phyloP scores from a whole-genome alignment of 2,797 vertebrate species.

The Pelobates cultripes region DNA sequence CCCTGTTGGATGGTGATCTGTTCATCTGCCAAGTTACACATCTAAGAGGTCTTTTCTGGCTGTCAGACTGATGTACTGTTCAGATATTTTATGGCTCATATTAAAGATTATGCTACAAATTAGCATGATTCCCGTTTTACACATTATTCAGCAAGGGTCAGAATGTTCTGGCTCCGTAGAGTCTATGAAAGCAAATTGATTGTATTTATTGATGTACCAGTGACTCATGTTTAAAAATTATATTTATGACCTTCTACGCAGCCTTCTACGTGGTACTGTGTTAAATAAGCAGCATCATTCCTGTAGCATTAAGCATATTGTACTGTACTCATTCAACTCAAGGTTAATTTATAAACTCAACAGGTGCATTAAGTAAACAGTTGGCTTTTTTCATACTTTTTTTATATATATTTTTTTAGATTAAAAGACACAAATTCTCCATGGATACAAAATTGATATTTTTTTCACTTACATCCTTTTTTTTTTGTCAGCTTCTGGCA shows the following conservation, averaged over 20 bases:
- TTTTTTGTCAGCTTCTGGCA: no score
- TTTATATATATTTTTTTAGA: no score
- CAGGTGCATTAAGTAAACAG: no score
- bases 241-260: constrained; percentile 10
- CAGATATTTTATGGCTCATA: neutral
- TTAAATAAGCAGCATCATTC: constrained; percentile 14
- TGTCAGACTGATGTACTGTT: neutral
- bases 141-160: constrained; percentile 22
- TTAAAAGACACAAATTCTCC: no score
- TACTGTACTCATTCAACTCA: neutral
- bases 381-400: no score
- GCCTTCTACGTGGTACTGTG: constrained; percentile 1
- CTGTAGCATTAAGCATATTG: neutral
- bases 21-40: no score
- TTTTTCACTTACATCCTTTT: no score
- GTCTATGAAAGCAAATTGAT: constrained; percentile 25
- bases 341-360: no score
- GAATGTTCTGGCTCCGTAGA: constrained; percentile 40
- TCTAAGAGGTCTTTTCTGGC: neutral
- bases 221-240: constrained; percentile 31
- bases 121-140: neutral
- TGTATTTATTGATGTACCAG: constrained; percentile 33
- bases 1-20: no score
- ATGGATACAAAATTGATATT: no score
- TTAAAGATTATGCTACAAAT: neutral